Evolutionary conservation across 1,140 invertebrate species (phyloP), one percentile per base, ranked within the genome.

Genomic region (Holotrichia oblita): DNA sequence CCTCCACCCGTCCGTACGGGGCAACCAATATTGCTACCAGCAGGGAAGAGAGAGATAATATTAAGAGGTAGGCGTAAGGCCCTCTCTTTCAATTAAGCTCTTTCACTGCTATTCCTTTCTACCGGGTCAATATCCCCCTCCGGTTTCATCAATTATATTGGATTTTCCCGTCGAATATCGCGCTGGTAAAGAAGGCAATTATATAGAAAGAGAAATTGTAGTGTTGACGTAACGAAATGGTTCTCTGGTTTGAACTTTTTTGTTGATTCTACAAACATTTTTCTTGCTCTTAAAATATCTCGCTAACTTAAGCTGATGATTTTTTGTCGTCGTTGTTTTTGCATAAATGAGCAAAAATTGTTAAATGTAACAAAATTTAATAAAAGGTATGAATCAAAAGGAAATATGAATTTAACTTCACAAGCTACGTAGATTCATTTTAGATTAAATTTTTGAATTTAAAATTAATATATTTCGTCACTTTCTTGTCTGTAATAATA

Each of bases 51-150:
- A 64, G 59, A 20, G 61, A 69, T 17, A 34, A 69, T 14, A 69
- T 69, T 22, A 69, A 69, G 61, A 69, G 61, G 48, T 55, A 55
- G n/a, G 61, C 61, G 61, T 27, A 12, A 24, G 20, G 61, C 22
- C 22, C 61, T 17, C 48, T 69, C 14, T 69, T 69, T 69, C 61
- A 69, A 69, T 69, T 69, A 69, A 69, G 61, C 22, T 34, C 61
- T 22, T 69, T 34, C 61, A 34, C 27, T 24, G 61, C 61, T 69
- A 69, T 27, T 69, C 27, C 22, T 69, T 69, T 69, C 22, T 27
- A 20, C 8, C 61, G 61, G 24, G 7, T 69, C 61, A 22, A 22
- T 69, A 17, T 17, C 48, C 59, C 61, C 61, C 22, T 24, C 12
- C 9, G 9, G 20, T 14, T 12, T 69, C 61, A 69, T 69, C 61